A percentile compares a stretch with the other conserved stretches of the same genome.
Conservation (phyloP, 2,113 vertebrate species). For the Felis chaus region DNA sequence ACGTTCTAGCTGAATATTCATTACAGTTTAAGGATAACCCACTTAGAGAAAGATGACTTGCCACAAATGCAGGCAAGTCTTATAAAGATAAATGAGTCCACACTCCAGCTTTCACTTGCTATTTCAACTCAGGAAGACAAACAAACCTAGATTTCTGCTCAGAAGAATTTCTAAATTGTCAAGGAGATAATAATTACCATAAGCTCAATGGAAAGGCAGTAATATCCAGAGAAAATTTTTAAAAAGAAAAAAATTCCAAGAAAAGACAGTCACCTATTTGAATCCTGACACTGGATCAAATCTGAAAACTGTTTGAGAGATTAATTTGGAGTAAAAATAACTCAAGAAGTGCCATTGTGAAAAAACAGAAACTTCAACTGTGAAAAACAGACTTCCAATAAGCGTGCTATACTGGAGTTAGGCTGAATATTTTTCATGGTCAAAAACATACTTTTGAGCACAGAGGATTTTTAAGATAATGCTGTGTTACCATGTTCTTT, state of each 20-base stretch:
- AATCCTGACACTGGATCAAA: conserved; percentile 71
- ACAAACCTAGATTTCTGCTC: neutral
- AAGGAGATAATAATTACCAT: conserved; percentile 2
- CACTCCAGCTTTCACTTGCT: conserved; percentile 31
- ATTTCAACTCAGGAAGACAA: conserved; percentile 3
- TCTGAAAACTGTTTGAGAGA: conserved; percentile 74
- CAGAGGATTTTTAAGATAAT: neutral
- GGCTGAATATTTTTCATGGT: conserved; percentile 41
- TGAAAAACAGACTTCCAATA: conserved; percentile 73
- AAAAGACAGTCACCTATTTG: conserved; percentile 40
- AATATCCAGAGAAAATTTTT: neutral
- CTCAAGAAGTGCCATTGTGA: conserved; percentile 59
- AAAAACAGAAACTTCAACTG: conserved; percentile 74
- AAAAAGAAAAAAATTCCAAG: neutral
- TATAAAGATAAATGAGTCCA: neutral
- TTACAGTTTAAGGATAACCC: neutral
- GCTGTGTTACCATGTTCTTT: neutral
- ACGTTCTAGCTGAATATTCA: neutral
- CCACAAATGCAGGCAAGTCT: conserved; percentile 12
- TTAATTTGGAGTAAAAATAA: conserved; percentile 63
- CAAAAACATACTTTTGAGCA: neutral
- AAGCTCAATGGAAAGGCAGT: neutral
- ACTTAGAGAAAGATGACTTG: conserved; percentile 41
- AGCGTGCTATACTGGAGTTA: conserved; percentile 21
- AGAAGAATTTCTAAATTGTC: neutral